Conservation (phyloP, 2,113 vertebrate species). For the Silurus asotus region DNA sequence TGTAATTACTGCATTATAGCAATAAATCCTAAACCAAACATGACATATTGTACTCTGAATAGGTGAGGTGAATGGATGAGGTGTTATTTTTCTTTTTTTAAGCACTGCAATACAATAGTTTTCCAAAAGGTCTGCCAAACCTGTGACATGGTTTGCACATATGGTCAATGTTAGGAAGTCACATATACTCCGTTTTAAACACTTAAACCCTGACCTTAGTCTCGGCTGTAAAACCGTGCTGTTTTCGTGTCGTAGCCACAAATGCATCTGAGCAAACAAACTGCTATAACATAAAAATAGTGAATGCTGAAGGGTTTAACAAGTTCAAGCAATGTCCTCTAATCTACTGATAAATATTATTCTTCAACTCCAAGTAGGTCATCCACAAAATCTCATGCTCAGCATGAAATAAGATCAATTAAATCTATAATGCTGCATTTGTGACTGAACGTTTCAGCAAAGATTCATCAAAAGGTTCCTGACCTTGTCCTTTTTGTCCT, state of each 20-base stretch:
- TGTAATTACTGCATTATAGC: not conserved
- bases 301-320: not conserved
- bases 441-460: not conserved
- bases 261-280: not conserved
- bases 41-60: too few species aligned
- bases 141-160: not conserved
- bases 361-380: not conserved
- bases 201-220: not conserved
- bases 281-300: not conserved
- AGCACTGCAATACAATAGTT: not conserved
- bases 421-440: not conserved
- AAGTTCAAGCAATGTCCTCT: not conserved
- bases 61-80: not conserved
- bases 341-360: not conserved
- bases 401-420: not conserved
- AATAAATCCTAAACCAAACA: conserved; percentile 52
- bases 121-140: not conserved
- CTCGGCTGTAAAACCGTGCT: not conserved
- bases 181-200: not conserved
- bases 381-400: not conserved
- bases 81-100: not conserved
- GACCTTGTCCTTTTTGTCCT: conserved; percentile 83
- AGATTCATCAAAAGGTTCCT: not conserved
- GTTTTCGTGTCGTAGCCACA: not conserved
- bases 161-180: not conserved